Conservation (phyloP, 2,888 invertebrate genomes). For the Drosophila demipolita region DNA sequence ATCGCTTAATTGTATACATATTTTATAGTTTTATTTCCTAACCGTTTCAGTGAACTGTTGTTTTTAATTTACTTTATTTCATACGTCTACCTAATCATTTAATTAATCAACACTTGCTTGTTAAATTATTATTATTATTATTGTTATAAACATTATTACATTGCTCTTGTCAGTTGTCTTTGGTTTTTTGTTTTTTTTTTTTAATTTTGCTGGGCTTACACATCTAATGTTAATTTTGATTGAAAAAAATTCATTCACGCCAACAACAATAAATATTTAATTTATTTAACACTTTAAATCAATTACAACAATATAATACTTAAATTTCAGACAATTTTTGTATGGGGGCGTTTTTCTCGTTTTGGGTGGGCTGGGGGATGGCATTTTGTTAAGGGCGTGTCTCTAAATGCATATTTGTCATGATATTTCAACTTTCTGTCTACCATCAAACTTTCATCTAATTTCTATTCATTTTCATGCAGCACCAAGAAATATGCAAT, state of each 20-base stretch:
- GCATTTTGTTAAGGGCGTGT: constrained; percentile 24
- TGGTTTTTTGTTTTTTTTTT: constrained; percentile 17
- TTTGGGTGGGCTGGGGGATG: constrained; percentile 54
- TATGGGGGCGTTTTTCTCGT: constrained; percentile 24
- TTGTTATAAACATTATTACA: constrained; percentile 17
- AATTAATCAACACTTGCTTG: constrained; percentile 51
- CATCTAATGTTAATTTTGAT: constrained; percentile 44
- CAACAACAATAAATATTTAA: constrained; percentile 51
- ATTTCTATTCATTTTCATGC: constrained; percentile 32
- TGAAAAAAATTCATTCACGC: constrained; percentile 47
- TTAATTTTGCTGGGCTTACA: constrained; percentile 35
- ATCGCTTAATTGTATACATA: constrained; percentile 27
- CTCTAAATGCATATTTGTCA: constrained; percentile 15
- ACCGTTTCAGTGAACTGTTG: constrained; percentile 1
- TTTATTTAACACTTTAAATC: constrained; percentile 32
- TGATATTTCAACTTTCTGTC: background rate
- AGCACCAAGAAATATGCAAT: constrained; percentile 52
- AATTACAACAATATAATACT: constrained; percentile 59
- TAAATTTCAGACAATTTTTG: constrained; percentile 53
- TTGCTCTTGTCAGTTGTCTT: constrained; percentile 21
- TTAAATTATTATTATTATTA: background rate
- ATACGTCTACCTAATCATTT: constrained; percentile 64
- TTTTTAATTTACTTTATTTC: constrained; percentile 29
- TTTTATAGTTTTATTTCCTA: constrained; percentile 5
- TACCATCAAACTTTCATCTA: background rate